These are phyloP conservation scores for Lacerta agilis DNA, from an alignment of 2,797 vertebrate species.

Conservation along the genomic window DNA sequence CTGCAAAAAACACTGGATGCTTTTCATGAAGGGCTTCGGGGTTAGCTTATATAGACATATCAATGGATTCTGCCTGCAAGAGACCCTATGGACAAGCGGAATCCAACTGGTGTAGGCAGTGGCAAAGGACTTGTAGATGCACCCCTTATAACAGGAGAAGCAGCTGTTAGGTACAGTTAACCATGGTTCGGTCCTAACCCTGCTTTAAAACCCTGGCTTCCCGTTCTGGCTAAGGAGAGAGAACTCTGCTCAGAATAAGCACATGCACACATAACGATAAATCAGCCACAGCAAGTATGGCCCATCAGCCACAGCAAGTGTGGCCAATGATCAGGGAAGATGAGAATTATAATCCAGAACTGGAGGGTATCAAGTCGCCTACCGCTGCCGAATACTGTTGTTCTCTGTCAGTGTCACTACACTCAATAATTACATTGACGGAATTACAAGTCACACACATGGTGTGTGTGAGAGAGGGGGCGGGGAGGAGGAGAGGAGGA, in stretches of 20 bases:
- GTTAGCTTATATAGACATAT: neutral
- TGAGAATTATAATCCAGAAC: neutral
- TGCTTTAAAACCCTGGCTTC: neutral
- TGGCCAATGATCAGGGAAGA: neutral
- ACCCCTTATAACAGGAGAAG: neutral
- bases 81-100: neutral
- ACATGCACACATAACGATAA: neutral
- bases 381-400: neutral
- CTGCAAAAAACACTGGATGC: neutral
- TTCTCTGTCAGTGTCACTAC: neutral
- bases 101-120: neutral
- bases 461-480: neutral
- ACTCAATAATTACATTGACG: neutral
- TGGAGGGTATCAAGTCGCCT: neutral
- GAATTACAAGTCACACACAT: neutral
- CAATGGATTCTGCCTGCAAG: neutral
- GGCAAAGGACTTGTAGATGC: neutral
- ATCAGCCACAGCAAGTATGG: neutral
- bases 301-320: neutral
- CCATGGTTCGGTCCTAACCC: neutral
- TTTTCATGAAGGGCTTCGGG: neutral
- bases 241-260: neutral
- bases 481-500: no score
- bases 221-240: neutral
- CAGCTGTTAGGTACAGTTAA: neutral